Evolutionary conservation across 2,888 invertebrate species (phyloP).

Genomic region (Chymomyza procnemis): DNA sequence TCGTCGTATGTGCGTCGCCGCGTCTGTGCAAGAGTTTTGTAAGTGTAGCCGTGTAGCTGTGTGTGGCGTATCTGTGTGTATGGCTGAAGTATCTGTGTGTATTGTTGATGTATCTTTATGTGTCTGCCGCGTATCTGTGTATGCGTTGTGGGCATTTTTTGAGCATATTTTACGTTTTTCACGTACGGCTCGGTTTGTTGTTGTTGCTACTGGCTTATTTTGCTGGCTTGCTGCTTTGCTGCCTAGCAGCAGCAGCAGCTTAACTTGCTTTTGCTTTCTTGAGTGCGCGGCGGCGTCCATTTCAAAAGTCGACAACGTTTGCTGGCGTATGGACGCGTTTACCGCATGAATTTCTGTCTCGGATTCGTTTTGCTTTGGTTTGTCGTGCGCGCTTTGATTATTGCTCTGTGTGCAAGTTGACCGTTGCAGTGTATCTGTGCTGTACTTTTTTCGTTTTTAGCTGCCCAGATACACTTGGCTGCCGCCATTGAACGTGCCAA

Average conservation of each 20-base stretch:
- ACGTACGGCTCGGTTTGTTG: constrained; percentile 38
- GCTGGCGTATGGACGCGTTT: constrained; percentile 77
- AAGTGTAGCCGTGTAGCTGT: background rate
- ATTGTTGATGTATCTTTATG: too few species aligned
- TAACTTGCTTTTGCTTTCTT: constrained; percentile 60
- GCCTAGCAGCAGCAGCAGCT: constrained; percentile 31
- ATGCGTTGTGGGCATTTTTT: constrained; percentile 57
- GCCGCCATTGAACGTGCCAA: constrained; percentile 32
- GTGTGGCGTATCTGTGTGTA: constrained; percentile 1
- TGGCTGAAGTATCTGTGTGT: too few species aligned
- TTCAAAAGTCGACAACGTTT: constrained; percentile 77
- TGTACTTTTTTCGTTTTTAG: constrained; percentile 36
- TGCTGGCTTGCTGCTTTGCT: constrained; percentile 31
- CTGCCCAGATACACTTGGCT: constrained; percentile 1
- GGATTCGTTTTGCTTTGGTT: constrained; percentile 2
- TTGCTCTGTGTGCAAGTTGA: constrained; percentile 1
- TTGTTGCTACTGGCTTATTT: constrained; percentile 24
- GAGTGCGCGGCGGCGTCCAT: constrained; percentile 67
- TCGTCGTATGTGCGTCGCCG: constrained; percentile 2
- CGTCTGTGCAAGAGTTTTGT: background rate
- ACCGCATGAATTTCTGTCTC: constrained; percentile 59
- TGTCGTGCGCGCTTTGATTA: constrained; percentile 49
- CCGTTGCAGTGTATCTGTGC: constrained; percentile 57
- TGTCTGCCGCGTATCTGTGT: background rate
- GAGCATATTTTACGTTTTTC: constrained; percentile 68